Evolutionary conservation across 2,797 vertebrate species (phyloP).

Genomic region (Ceryle rudis): DNA sequence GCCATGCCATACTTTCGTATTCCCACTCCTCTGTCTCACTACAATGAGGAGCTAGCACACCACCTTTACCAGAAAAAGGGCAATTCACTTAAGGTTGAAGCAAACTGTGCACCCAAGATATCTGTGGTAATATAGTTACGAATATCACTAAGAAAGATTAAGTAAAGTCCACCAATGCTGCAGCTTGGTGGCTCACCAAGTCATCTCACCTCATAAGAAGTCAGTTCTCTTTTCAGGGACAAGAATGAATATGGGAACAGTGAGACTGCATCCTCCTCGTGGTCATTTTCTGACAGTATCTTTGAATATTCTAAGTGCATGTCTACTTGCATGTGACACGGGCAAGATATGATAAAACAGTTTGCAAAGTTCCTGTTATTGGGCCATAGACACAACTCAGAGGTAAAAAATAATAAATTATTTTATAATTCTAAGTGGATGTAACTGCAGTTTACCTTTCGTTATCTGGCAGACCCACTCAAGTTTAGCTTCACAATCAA

Average conservation of each 20-base stretch:
- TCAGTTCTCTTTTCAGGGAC: background rate
- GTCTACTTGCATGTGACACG: background rate
- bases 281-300: background rate
- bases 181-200: background rate
- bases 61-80: background rate
- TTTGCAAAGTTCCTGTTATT: background rate
- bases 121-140: background rate
- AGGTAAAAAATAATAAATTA: background rate
- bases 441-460: slow-evolving; percentile 82
- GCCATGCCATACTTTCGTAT: background rate
- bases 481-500: slow-evolving; percentile 90
- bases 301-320: background rate
- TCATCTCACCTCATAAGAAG: background rate
- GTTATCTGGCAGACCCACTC: slow-evolving; percentile 97
- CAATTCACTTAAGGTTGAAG: background rate
- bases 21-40: background rate
- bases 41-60: background rate
- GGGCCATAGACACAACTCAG: background rate
- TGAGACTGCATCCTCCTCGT: too few species aligned
- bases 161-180: background rate
- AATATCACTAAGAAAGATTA: background rate
- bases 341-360: background rate
- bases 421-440: background rate
- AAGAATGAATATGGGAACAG: background rate
- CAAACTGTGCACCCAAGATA: background rate